Evolutionary conservation across 1,140 invertebrate genomes (phyloP).

Genomic region (Melitaea cinxia): DNA sequence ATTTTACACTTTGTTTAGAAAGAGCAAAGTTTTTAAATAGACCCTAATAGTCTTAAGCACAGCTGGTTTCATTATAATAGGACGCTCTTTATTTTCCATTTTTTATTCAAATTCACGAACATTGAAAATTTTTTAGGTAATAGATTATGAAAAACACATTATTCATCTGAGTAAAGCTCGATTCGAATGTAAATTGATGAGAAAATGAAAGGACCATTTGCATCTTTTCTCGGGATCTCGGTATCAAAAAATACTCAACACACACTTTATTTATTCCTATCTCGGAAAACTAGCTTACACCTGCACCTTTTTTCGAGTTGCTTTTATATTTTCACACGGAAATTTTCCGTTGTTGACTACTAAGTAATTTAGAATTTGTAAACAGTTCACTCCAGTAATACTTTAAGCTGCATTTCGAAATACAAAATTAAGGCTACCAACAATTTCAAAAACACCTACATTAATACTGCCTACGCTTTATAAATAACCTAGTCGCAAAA

Average conservation of each 20-base stretch:
- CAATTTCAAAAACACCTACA: too few species aligned
- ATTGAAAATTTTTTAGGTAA: slow-evolving; percentile 15
- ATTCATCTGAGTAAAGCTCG: slow-evolving; percentile 17
- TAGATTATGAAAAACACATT: slow-evolving; percentile 31
- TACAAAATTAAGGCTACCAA: too few species aligned
- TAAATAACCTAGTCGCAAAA: too few species aligned
- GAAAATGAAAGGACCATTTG: slow-evolving; percentile 29
- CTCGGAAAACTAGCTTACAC: neutral
- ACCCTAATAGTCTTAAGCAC: neutral
- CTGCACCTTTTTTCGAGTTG: too few species aligned
- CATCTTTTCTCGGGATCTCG: slow-evolving; percentile 16
- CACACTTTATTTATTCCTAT: slow-evolving; percentile 2
- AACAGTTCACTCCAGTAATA: too few species aligned
- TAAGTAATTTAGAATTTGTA: too few species aligned
- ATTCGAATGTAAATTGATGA: slow-evolving; percentile 29
- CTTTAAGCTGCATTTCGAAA: too few species aligned
- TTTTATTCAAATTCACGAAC: neutral
- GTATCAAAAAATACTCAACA: slow-evolving; percentile 32
- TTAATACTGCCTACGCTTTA: too few species aligned
- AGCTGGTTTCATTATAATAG: neutral
- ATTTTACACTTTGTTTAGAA: too few species aligned
- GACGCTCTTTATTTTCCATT: neutral
- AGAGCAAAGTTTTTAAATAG: neutral
- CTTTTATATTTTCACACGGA: too few species aligned
- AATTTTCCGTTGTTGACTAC: too few species aligned